phyloP scores from a whole-genome alignment of 2,113 vertebrate genomes.

The Megaptera novaeangliae region DNA sequence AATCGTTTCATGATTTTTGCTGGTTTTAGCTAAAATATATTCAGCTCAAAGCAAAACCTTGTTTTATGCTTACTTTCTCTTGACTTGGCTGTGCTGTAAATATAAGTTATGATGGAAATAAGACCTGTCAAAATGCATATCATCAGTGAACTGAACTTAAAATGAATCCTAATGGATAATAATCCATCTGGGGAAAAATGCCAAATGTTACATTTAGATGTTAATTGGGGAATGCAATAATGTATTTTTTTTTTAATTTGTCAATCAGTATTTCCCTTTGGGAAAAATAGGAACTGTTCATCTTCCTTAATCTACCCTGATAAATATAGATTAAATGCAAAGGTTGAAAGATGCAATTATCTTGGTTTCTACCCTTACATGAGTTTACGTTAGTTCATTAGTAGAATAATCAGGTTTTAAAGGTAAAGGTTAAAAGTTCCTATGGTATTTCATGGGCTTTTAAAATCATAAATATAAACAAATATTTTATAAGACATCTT shows the following conservation, averaged over 20 bases:
- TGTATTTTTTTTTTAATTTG: constrained; percentile 57
- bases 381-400: constrained; percentile 49
- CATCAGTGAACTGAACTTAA: constrained; percentile 51
- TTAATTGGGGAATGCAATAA: constrained; percentile 56
- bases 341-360: constrained; percentile 53
- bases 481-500: constrained; percentile 42
- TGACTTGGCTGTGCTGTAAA: constrained; percentile 36
- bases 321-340: constrained; percentile 61
- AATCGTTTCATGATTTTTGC: constrained; percentile 39
- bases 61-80: constrained; percentile 22
- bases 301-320: constrained; percentile 37
- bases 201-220: constrained; percentile 62
- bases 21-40: constrained; percentile 29
- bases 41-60: constrained; percentile 32
- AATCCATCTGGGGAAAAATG: constrained; percentile 57
- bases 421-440: constrained; percentile 52
- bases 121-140: constrained; percentile 55
- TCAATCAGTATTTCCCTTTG: constrained; percentile 63
- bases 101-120: constrained; percentile 60
- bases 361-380: constrained; percentile 37
- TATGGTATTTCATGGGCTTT: constrained; percentile 45
- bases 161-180: constrained; percentile 67
- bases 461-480: neutral
- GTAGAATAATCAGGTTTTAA: constrained; percentile 62
- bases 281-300: constrained; percentile 47